phyloP scores from a whole-genome alignment of 2,113 vertebrate genomes.

The Strigops habroptila region DNA sequence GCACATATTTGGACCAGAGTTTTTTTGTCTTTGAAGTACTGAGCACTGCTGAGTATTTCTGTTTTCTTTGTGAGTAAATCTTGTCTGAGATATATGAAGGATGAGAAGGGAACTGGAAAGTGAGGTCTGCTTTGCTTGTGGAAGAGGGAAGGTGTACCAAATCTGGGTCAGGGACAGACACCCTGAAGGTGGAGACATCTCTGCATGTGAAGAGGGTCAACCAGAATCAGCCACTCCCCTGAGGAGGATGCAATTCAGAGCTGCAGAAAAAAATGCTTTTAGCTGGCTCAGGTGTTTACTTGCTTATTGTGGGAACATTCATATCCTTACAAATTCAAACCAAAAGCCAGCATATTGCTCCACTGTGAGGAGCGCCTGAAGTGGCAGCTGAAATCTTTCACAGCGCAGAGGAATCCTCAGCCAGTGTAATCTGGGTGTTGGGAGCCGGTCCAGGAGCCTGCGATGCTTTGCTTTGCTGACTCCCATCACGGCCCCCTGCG shows the following conservation, averaged over 20 bases:
- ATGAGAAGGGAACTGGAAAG: neutral
- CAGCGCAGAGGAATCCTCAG: neutral
- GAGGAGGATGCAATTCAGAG: neutral
- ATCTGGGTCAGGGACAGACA: neutral
- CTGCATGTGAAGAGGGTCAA: neutral
- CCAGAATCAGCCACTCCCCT: fast-evolving
- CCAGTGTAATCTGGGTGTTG: neutral
- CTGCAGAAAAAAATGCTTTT: neutral
- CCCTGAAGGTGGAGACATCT: neutral
- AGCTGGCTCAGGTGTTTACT: neutral
- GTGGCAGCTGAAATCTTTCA: neutral
- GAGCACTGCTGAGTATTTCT: neutral
- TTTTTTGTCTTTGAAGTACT: neutral
- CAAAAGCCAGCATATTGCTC: neutral
- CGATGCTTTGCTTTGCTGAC: neutral
- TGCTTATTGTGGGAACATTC: neutral
- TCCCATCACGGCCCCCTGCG: fast-evolving
- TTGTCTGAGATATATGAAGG: neutral
- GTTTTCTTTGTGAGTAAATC: neutral
- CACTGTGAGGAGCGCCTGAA: neutral
- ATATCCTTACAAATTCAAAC: neutral
- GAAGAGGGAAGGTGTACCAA: neutral
- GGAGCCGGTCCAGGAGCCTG: neutral
- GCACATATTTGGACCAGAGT: fast-evolving
- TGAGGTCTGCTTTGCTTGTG: neutral